Base-by-base conservation (phyloP, 2,113 vertebrate species). In the Corythoichthys haematopterus region DNA sequence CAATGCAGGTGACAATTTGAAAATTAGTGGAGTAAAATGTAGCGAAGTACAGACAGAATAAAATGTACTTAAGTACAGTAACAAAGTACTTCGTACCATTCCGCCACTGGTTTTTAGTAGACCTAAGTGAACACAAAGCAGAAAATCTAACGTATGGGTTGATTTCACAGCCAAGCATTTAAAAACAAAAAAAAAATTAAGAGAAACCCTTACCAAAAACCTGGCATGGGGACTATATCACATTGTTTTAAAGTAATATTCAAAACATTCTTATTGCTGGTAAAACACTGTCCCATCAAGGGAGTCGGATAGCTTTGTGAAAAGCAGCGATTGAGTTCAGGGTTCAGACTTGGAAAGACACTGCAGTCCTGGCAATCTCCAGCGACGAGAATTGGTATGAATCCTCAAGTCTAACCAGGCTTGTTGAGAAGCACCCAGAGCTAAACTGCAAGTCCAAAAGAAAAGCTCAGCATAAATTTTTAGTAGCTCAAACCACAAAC, bases 391-490 rank as follows among this genome's bases (percentile, higher is more conserved):
- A 0, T 46, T 69, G 40, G 48, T 75, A 28, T 84, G 80, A 67
- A 81, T 77, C 75, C 85, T 80, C 59, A 87, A 71, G 78, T 87
- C 78, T 37, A 87, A 48, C 85, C 85, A 87, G 0, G 85, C 80
- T 70, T 80, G 80, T 67, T 85, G 85, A 66, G 63, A 53, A 1
- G 71, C 52, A 8, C 81, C 83, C 58, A 85, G 69, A 40, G 64
- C 74, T 2, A 62, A 9, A 72, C 85, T 87, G 66, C 3, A 7
- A 69, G 2, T 6, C 3, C 35, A 64, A 55, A 73, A 38, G 68
- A 63, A 1, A 47, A 46, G 61, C 3, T 64, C 16, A 47, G 33
- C 0, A 57, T n/a, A 38, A 0, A 15, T 28, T 64, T 7, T 72
- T 16, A 38, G 4, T 15, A 3, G 12, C 14, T 47, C 12, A 13